Evolutionary conservation across 2,797 vertebrate genomes (phyloP), one percentile per base, ranked within the genome.

Genomic region (Epinephelus awoara): DNA sequence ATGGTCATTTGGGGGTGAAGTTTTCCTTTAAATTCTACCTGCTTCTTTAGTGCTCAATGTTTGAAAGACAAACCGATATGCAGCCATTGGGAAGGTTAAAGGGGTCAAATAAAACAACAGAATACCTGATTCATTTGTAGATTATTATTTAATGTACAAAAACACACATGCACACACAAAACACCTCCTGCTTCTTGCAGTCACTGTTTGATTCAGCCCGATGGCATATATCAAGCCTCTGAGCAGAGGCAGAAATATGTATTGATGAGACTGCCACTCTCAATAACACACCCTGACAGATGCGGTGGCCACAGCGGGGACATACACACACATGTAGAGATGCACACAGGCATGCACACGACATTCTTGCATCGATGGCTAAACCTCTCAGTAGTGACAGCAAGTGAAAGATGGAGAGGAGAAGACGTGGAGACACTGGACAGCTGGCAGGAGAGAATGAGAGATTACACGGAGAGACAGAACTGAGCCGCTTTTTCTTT

Each of bases 261-360:
- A 94, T 93, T 88, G 90, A 93, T 93, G 84, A 92, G 85, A 88
- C 87, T 93, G 90, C 83, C 87, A 86, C 62, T 94, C 91, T 94
- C 68, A 69, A 70, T 91, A 90, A 95, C 85, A 62, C 68, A 83
- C 44, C 49, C 82, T 93, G 93, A 95, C 89, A 93, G 86, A 91
- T 83, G 85, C 90, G 86, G 56, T 69, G 72, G 79, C 54, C 67
- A 77, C 77, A 74, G 63, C 72, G 63, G 76, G 50, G 52, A 89
- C 15, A 76, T 63, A 77, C 66, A 76, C 70, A 69, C 75, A 87
- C 42, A 66, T 54, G n/a, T 19, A 66, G n/a, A 72, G 61, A 75
- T 19, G 21, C 57, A 42, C 49, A 68, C 69, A 62, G 17, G 21
- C 42, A 38, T 19, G 29, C 59, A 79, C 44, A 70, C 69, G 82